These are phyloP conservation scores for Orius insidiosus DNA, from an alignment of 1,140 invertebrate genomes.

Conservation along the genomic window DNA sequence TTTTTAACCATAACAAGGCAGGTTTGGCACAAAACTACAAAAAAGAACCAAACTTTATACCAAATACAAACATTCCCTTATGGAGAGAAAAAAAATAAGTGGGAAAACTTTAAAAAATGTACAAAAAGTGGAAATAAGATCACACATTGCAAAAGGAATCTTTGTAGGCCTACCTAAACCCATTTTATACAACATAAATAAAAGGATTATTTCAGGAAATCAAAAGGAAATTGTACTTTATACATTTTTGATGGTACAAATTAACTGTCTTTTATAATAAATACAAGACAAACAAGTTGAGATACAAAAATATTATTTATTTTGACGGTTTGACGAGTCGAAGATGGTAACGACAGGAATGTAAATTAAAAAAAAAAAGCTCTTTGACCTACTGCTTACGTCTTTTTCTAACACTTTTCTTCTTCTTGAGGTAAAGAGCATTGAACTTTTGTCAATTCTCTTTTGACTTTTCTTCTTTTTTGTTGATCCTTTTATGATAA, in stretches of 20 bases:
- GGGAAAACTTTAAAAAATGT: neutral
- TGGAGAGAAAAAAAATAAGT: neutral
- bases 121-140: neutral
- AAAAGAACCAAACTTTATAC: neutral
- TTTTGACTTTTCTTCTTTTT: conserved; percentile 22
- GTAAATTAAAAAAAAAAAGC: conserved; percentile 2
- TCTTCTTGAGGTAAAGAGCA: conserved; percentile 12
- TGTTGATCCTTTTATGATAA: conserved; percentile 66
- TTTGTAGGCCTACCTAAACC: too few species aligned
- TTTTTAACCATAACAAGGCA: neutral
- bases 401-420: conserved; percentile 12
- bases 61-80: conserved; percentile 1
- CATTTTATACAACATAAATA: too few species aligned
- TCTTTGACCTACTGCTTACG: conserved; percentile 7
- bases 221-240: too few species aligned
- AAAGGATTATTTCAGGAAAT: too few species aligned
- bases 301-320: too few species aligned
- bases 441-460: conserved; percentile 15
- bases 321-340: neutral
- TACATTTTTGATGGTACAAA: too few species aligned
- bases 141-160: too few species aligned
- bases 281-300: neutral
- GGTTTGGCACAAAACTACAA: conserved; percentile 1
- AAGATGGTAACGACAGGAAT: neutral
- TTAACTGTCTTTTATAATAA: neutral